phyloP scores from a whole-genome alignment of 2,888 invertebrate genomes.

The Helicoverpa assulta region DNA sequence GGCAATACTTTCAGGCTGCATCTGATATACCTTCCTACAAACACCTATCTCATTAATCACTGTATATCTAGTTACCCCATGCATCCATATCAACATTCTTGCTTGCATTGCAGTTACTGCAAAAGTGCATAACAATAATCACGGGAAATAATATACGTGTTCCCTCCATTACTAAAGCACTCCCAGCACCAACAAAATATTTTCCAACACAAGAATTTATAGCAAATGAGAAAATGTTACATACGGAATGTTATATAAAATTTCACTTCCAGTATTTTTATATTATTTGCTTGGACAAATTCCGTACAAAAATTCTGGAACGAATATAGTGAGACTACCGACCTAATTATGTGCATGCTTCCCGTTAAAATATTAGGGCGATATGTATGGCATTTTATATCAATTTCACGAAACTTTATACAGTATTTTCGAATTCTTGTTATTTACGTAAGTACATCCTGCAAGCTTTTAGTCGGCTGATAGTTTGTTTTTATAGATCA shows the following conservation, averaged over 20 bases:
- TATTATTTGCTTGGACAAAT: conserved; percentile 40
- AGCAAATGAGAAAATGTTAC: conserved; percentile 54
- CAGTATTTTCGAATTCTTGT: not conserved
- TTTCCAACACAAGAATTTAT: conserved; percentile 36
- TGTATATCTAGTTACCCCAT: no score
- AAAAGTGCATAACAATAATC: not conserved
- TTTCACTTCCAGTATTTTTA: conserved; percentile 40
- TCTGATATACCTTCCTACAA: no score
- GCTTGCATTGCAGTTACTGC: no score
- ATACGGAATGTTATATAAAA: conserved; percentile 44
- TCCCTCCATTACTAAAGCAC: conserved; percentile 22
- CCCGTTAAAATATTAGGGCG: conserved; percentile 12
- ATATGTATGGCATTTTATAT: not conserved
- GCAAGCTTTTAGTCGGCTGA: no score
- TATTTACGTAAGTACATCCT: not conserved
- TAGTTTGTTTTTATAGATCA: no score
- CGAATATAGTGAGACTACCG: conserved; percentile 30
- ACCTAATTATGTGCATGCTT: conserved; percentile 13
- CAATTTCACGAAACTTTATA: not conserved
- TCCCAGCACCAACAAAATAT: conserved; percentile 36
- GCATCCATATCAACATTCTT: no score
- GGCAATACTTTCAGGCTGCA: no score
- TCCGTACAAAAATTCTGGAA: conserved; percentile 40
- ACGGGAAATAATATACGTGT: not conserved
- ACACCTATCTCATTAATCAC: no score